Percentiles rank a stretch among this genome's conserved stretches.
phyloP scores from a whole-genome alignment of 2,888 invertebrate genomes.

The Volucella inflata region DNA sequence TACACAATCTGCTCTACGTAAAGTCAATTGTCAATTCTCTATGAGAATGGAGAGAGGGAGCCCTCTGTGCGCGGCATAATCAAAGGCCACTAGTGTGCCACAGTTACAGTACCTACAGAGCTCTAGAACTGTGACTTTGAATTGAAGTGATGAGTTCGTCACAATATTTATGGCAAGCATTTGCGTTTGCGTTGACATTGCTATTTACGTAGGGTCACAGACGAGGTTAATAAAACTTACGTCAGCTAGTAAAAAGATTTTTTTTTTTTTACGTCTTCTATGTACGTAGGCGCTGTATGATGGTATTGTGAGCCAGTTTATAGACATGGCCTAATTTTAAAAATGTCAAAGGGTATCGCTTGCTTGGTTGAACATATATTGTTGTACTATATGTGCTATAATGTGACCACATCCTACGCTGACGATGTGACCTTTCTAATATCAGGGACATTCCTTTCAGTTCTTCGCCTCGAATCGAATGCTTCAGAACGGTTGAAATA shows the following conservation, averaged over 20 bases:
- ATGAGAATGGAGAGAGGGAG: slow-evolving; percentile 3
- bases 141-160: slow-evolving; percentile 58
- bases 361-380: no score
- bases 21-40: slow-evolving; percentile 49
- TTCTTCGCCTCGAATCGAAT: no score
- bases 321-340: no score
- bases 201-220: slow-evolving; percentile 19
- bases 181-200: slow-evolving; percentile 21
- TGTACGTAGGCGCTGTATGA: no score
- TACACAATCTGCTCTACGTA: slow-evolving; percentile 23
- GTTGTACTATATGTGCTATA: no score
- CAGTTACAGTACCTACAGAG: slow-evolving; percentile 14
- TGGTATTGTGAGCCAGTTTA: no score
- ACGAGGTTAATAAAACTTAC: slow-evolving; percentile 41
- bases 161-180: slow-evolving; percentile 52
- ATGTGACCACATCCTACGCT: no score
- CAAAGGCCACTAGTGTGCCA: slow-evolving; percentile 28
- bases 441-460: no score
- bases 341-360: no score
- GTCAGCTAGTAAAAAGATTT: slow-evolving; percentile 15
- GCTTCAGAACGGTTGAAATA: no score
- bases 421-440: no score
- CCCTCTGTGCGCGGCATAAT: slow-evolving; percentile 33
- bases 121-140: slow-evolving; percentile 32
- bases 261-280: no score